Conservation (phyloP, 2,113 vertebrate genomes). For the Pardalotus punctatus region DNA sequence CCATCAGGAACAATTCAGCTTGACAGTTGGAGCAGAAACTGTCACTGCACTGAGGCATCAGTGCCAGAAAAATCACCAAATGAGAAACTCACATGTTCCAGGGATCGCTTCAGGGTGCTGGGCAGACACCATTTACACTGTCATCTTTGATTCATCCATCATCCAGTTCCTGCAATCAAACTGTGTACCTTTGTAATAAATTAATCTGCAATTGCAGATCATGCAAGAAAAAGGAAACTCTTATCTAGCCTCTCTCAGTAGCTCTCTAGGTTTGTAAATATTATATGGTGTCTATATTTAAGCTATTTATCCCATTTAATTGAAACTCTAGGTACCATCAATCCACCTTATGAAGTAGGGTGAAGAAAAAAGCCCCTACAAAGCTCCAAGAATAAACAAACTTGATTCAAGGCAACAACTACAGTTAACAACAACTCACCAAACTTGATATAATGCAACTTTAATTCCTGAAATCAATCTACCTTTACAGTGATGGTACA, state of each 20-base stretch:
- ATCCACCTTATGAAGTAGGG: not conserved
- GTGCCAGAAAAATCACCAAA: conserved; percentile 52
- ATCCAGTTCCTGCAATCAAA: not conserved
- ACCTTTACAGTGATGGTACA: not conserved
- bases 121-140: conserved; percentile 38
- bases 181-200: conserved; percentile 4
- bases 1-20: conserved; percentile 37
- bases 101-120: not conserved
- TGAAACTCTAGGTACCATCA: not conserved
- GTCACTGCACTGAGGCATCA: conserved; percentile 16
- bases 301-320: not conserved
- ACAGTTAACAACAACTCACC: not conserved
- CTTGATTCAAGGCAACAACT: not conserved
- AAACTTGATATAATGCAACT: not conserved
- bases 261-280: not conserved
- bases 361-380: not conserved
- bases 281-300: not conserved
- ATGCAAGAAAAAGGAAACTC: not conserved
- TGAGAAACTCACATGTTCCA: conserved; percentile 18
- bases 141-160: conserved; percentile 35
- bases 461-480: not conserved
- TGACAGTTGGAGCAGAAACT: conserved; percentile 47
- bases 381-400: not conserved
- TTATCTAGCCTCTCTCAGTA: not conserved
- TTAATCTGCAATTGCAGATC: conserved; percentile 10